Conservation (phyloP, 2,888 invertebrate genomes). For the Pseudeuparius sepicola region DNA sequence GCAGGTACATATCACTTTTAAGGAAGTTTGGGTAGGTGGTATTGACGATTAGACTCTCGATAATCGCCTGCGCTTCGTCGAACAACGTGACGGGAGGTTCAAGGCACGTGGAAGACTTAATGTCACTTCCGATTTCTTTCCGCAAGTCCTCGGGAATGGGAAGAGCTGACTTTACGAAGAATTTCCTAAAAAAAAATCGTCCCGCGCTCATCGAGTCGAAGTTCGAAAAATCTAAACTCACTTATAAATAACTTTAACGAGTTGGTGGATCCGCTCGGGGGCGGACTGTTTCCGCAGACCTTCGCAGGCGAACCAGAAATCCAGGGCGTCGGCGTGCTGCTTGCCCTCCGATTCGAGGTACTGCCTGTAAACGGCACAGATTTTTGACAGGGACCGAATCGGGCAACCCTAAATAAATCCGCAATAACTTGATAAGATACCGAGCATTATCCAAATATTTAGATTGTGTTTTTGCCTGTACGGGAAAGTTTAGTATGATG, state of each 20-base stretch:
- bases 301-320: slow-evolving; percentile 92
- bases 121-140: slow-evolving; percentile 62
- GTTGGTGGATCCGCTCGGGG: slow-evolving; percentile 58
- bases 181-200: slow-evolving; percentile 24
- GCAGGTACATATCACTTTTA: slow-evolving; percentile 84
- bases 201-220: not conserved
- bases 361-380: too few relatives aligned
- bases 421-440: too few relatives aligned
- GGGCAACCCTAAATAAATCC: too few relatives aligned
- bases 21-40: slow-evolving; percentile 89
- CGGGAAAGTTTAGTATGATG: too few relatives aligned
- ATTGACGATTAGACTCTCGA: slow-evolving; percentile 74
- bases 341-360: slow-evolving; percentile 72
- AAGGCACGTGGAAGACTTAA: slow-evolving; percentile 61
- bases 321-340: slow-evolving; percentile 68
- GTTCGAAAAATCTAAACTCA: slow-evolving; percentile 33
- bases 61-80: slow-evolving; percentile 56
- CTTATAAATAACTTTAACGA: slow-evolving; percentile 80
- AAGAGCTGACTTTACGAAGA: slow-evolving; percentile 38
- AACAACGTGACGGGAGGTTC: slow-evolving; percentile 58
- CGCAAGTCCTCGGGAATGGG: slow-evolving; percentile 75
- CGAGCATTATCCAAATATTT: too few relatives aligned
- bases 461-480: too few relatives aligned
- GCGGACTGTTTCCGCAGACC: slow-evolving; percentile 71
- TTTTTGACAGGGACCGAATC: too few relatives aligned